A percentile compares a stretch with the other conserved stretches of the same genome.
These are phyloP conservation scores for Atethmia centrago DNA, from an alignment of 2,888 invertebrate genomes.

Conservation along the genomic window DNA sequence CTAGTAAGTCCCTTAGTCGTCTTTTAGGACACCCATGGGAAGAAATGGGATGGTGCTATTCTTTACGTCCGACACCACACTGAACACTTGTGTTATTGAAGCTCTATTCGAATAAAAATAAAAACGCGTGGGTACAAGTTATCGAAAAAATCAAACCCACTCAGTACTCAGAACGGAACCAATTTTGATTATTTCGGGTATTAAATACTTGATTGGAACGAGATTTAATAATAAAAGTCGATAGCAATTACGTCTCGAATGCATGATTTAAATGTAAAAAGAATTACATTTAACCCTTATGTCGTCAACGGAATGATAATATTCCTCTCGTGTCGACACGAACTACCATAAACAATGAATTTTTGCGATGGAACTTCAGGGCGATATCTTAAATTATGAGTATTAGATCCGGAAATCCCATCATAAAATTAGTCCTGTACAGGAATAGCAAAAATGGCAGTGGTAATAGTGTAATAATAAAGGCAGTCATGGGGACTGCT, in stretches of 20 bases:
- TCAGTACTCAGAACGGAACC: conserved; percentile 8
- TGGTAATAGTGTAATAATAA: no score
- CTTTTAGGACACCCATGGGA: no score
- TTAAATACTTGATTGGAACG: conserved; percentile 26
- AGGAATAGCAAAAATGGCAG: not conserved
- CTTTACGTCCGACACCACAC: no score
- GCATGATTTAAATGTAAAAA: conserved; percentile 25
- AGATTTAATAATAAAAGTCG: conserved; percentile 44
- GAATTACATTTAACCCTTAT: not conserved
- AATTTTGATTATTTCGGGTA: conserved; percentile 40
- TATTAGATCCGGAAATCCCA: no score
- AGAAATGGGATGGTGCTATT: no score
- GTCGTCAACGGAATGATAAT: not conserved
- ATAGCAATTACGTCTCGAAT: conserved; percentile 35
- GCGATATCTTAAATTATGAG: no score
- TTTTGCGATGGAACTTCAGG: not conserved
- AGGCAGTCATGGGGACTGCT: no score
- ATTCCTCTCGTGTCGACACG: not conserved
- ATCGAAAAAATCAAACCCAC: conserved; percentile 9
- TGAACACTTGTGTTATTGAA: no score
- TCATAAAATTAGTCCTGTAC: not conserved
- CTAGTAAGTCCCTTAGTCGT: no score
- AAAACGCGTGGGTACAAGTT: not conserved
- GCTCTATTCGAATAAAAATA: not conserved
- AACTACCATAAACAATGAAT: not conserved